A percentile compares a stretch with the other conserved stretches of the same genome.
Conservation (phyloP, 2,888 invertebrate genomes). For the Drosophila sordidula region DNA sequence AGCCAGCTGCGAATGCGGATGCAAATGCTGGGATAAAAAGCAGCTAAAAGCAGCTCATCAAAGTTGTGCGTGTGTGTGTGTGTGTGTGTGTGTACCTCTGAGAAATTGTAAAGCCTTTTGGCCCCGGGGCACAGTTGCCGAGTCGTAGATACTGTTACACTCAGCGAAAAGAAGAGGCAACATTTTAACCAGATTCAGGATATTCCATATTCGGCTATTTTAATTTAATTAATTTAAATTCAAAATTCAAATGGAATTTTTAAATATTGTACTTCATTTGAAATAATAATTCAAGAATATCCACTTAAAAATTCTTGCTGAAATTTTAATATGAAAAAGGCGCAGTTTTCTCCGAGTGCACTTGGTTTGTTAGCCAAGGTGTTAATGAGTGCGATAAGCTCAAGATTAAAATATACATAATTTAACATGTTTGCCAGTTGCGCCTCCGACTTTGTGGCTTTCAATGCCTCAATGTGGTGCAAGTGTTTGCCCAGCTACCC, state of each 20-base stretch:
- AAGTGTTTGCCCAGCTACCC: conserved; percentile 29
- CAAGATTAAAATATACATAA: conserved; percentile 77
- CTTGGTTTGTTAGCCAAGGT: conserved; percentile 39
- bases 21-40: conserved; percentile 7
- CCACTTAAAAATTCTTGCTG: no score
- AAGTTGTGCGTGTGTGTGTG: conserved; percentile 6
- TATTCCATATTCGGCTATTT: no score
- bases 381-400: conserved; percentile 79
- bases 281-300: no score
- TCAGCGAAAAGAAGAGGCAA: no score
- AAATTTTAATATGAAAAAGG: no score
- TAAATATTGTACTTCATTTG: no score
- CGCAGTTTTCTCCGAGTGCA: no score
- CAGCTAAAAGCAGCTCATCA: conserved; percentile 46
- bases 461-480: conserved; percentile 9
- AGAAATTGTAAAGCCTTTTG: conserved; percentile 55
- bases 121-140: conserved; percentile 21
- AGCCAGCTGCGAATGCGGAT: conserved; percentile 7
- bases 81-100: neutral
- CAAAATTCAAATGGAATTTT: no score
- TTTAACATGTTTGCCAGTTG: conserved; percentile 62
- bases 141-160: neutral
- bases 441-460: conserved; percentile 29
- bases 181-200: no score
- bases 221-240: no score